These are phyloP conservation scores for Cichlasoma orientale DNA, from an alignment of 2,797 vertebrate species.

Conservation along the genomic window DNA sequence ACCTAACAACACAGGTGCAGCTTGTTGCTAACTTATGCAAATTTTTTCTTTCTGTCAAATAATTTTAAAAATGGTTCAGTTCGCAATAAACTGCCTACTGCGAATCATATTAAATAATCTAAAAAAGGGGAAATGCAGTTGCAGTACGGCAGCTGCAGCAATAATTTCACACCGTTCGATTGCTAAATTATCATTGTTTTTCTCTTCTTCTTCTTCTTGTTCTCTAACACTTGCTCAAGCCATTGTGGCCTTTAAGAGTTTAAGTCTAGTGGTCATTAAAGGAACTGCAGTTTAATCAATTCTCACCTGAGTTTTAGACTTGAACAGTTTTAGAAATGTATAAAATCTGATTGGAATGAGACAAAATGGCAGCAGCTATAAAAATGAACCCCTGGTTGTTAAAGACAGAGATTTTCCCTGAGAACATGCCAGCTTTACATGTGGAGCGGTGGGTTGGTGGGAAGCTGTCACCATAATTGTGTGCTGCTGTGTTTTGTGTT, in stretches of 20 bases:
- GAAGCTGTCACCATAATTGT: constrained; percentile 1
- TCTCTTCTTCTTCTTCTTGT: background rate
- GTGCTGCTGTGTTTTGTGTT: constrained; percentile 30
- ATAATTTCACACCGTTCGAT: background rate
- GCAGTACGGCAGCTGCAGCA: too few species aligned
- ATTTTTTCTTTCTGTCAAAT: too few species aligned
- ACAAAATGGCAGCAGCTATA: constrained; percentile 1
- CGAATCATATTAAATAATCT: too few species aligned
- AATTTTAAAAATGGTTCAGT: too few species aligned
- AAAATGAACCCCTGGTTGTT: background rate
- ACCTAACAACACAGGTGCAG: background rate
- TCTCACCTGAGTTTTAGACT: background rate
- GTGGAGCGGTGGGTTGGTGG: background rate
- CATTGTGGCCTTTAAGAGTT: background rate
- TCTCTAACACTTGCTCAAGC: background rate
- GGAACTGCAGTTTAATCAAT: background rate
- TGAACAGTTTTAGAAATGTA: background rate
- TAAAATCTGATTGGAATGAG: background rate
- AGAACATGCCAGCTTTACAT: constrained; percentile 9
- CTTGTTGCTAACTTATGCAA: background rate
- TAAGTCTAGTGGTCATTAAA: background rate
- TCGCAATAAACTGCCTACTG: too few species aligned
- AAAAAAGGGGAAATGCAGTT: too few species aligned
- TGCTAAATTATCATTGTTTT: background rate
- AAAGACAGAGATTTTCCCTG: background rate